A percentile compares a stretch with the other conserved stretches of the same genome.
phyloP scores from a whole-genome alignment of 2,113 vertebrate species.

The Phycodurus eques region DNA sequence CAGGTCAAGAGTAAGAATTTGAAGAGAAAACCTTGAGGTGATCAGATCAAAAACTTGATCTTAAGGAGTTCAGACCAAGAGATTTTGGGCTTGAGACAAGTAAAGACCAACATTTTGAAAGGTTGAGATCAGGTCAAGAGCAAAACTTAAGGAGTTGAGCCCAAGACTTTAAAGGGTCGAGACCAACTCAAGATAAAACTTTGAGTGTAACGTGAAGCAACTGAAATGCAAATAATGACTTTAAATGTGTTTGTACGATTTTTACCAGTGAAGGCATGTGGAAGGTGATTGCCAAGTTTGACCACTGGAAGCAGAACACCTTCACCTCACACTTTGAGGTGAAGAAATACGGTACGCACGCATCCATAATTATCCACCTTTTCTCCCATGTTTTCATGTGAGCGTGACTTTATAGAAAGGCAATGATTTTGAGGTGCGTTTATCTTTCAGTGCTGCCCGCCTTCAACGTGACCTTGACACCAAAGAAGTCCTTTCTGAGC shows the following conservation, averaged over 20 bases:
- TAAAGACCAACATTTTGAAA: background rate
- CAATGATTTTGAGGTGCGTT: background rate
- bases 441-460: conserved; percentile 71
- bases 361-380: background rate
- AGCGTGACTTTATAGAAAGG: background rate
- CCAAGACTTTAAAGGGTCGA: background rate
- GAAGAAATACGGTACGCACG: conserved; percentile 70
- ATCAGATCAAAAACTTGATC: background rate
- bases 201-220: background rate
- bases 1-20: too few species aligned
- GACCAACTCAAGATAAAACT: background rate
- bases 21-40: too few species aligned
- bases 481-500: conserved; percentile 55
- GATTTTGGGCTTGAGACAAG: background rate
- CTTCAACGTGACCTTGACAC: conserved; percentile 73
- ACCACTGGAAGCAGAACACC: conserved; percentile 66
- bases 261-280: conserved; percentile 69
- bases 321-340: conserved; percentile 70
- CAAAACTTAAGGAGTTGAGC: background rate
- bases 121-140: background rate
- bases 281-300: conserved; percentile 67
- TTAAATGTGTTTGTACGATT: background rate
- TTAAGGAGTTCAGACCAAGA: background rate
- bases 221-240: background rate
- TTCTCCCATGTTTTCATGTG: background rate